A percentile compares a stretch with the other conserved stretches of the same genome.
phyloP scores from a whole-genome alignment of 1,140 invertebrate genomes.

The Medauroidea extradentata region DNA sequence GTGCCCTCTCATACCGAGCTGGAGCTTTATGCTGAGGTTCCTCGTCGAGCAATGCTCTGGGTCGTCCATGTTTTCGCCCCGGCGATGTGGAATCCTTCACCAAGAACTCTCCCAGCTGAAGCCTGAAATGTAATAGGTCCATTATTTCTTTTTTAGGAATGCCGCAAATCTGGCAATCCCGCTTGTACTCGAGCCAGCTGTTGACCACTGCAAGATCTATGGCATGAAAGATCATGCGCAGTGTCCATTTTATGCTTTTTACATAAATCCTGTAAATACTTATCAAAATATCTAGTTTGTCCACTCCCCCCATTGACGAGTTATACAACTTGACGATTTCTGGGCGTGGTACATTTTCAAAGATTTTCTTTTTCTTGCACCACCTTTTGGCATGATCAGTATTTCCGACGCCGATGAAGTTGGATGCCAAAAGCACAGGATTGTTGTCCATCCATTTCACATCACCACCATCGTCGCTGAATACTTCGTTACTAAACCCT shows the following conservation, averaged over 20 bases:
- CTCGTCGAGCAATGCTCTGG: too few species aligned
- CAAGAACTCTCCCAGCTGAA: background rate
- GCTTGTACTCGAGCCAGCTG: constrained; percentile 31
- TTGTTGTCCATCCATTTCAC: constrained; percentile 44
- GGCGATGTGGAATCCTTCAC: too few species aligned
- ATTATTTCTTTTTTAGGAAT: background rate
- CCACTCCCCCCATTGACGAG: constrained; percentile 40
- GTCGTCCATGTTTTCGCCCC: too few species aligned
- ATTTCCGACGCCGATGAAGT: constrained; percentile 41
- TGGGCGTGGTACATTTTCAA: constrained; percentile 34
- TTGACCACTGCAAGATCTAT: constrained; percentile 29
- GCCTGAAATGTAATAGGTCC: background rate
- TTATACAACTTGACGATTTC: constrained; percentile 37
- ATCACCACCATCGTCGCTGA: constrained; percentile 25
- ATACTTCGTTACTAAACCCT: constrained; percentile 5
- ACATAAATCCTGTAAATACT: constrained; percentile 27
- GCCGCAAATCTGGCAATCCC: background rate
- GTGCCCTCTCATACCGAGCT: background rate
- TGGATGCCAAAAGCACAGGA: constrained; percentile 38
- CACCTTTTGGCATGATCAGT: constrained; percentile 37
- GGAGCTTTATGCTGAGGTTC: too few species aligned
- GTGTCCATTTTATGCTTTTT: constrained; percentile 34
- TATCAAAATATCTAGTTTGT: constrained; percentile 34
- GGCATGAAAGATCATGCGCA: constrained; percentile 24
- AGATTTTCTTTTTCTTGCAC: constrained; percentile 28